Base-by-base conservation (phyloP, 1,140 invertebrate species). In the Aricia agestis region DNA sequence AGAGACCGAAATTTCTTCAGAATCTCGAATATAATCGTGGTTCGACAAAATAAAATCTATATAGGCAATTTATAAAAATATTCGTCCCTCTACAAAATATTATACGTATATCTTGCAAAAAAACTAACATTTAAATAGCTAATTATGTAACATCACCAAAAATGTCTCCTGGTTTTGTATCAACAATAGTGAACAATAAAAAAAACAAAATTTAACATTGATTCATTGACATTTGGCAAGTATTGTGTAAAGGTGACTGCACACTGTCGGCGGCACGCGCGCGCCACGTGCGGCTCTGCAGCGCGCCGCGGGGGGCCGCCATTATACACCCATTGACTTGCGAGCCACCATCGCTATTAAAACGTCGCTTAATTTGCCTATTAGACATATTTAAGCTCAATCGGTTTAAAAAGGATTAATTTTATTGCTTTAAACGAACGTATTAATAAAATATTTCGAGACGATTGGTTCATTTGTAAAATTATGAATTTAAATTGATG, bases 211-310 rank as follows among this genome's bases (percentile, higher is more conserved):
- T n/a, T n/a, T 2, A 52, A 52, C 45, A 52, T 52, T 52, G 45
- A 52, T 4, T 52, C 45, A 52, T 52, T 69, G 58, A 73, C 70
- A 66, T 70, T 73, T 73, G 58, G 63, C 68, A 58, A 59, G 52
- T 67, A 73, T 72, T 71, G 76, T 74, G 76, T 81, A 80, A 82
- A 83, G 79, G 75, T 72, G 74, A 73, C 63, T 76, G 66, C 75
- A 83, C 78, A 83, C 76, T 68, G 63, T 68, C 76, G 67, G 71
- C 19, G 73, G 69, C 83, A 83, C 84, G 82, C 76, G 81, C 71
- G 65, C 73, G 68, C 67, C 74, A 70, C 70, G 74, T 79, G 77
- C 68, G 58, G 68, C 42, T 19, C 31, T 18, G 41, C 68, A 42
- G 36, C 41, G 17, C 59, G 42, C 41, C 84, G 4, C 84, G 74